Evolutionary conservation across 2,113 vertebrate species (phyloP).

Genomic region (Neomonachus schauinslandi): DNA sequence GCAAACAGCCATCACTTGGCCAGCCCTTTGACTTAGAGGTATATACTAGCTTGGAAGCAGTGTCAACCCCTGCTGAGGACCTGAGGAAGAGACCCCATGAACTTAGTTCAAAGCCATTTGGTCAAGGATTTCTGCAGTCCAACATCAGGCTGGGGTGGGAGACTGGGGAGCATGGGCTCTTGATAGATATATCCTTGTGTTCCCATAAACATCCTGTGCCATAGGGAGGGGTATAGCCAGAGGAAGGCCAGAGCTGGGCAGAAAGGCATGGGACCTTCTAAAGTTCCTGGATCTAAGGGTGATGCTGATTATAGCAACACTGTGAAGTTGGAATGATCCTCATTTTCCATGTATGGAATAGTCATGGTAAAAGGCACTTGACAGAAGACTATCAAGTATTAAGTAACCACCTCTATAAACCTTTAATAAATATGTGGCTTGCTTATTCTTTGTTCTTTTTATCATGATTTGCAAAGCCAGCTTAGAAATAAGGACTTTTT

Average conservation of each 20-base stretch:
- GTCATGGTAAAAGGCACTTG: neutral
- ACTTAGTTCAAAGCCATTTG: neutral
- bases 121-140: neutral
- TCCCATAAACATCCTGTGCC: neutral
- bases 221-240: neutral
- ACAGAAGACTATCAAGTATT: neutral
- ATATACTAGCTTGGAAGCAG: neutral
- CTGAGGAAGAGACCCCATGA: neutral
- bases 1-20: neutral
- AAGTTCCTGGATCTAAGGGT: neutral
- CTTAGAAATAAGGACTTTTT: constrained; percentile 20
- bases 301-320: neutral
- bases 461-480: constrained; percentile 3
- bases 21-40: neutral
- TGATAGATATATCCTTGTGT: neutral
- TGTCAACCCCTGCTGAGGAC: neutral
- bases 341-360: neutral
- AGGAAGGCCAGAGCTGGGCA: neutral
- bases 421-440: neutral
- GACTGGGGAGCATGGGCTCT: neutral
- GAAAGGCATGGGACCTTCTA: neutral
- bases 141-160: neutral
- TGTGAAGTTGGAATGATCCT: neutral
- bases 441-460: neutral
- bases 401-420: neutral